Evolutionary conservation across 2,113 vertebrate species (phyloP), one percentile per base, ranked within the genome.

Genomic region (Silurus asotus): DNA sequence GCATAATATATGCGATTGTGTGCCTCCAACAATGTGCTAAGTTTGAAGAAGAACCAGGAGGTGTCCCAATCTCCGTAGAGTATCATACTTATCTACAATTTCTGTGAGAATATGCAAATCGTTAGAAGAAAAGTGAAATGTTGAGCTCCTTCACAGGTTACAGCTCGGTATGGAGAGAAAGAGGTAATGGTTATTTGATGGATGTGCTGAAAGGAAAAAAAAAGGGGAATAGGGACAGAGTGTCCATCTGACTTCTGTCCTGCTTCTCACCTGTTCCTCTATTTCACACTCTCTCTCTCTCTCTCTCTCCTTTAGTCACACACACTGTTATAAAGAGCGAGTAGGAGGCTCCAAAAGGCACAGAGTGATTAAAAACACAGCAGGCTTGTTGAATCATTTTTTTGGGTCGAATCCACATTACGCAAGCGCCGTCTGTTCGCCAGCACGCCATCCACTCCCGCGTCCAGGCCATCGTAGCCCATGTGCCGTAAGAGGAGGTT

Each of bases 331-430:
- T 85, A 70, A 51, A 77, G 65, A 59, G 49, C 14, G 70, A 67
- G 67, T 62, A n/a, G 70, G 70, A 61, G 84, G 15, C 51, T 78
- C 53, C 6, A 53, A 82, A 85, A 49, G 64, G 49, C 80, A 49
- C 56, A n/a, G 51, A 70, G 76, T 74, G 74, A 86, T 72, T 77
- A 81, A 83, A 84, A 86, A 67, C 84, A 78, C 80, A 72, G 70
- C 82, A 74, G 84, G 83, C 81, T 55, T 67, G 51, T 64, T 81
- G 86, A 88, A 86, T 89, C 83, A 85, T 86, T 88, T 86, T 88
- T 85, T 87, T 84, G 69, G 69, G 88, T 82, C 81, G 76, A 89
- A 59, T 84, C 83, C 85, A 81, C 88, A 64, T 92, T 89, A 90
- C 70, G 83, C 87, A 88, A 90, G 69, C 25, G 3, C 49, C 81